phyloP scores from a whole-genome alignment of 2,888 invertebrate species.

The Xanthorhoe spadicearia region DNA sequence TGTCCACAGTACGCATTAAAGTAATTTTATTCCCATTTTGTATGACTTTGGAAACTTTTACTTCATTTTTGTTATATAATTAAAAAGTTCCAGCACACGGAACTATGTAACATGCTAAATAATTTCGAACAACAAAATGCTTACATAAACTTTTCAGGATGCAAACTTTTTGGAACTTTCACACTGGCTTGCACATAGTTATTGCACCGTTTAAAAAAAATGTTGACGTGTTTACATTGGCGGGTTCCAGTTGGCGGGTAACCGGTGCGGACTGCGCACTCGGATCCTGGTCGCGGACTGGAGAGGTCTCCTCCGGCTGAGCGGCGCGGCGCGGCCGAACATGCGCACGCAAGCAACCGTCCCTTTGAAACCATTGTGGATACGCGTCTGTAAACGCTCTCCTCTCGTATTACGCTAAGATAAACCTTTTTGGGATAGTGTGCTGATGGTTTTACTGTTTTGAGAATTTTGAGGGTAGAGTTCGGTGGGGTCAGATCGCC shows the following conservation, averaged over 20 bases:
- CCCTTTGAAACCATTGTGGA: constrained; percentile 71
- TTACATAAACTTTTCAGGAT: constrained; percentile 44
- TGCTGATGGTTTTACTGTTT: constrained; percentile 57
- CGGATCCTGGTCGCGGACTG: constrained; percentile 67
- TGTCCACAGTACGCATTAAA: constrained; percentile 61
- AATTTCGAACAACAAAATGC: constrained; percentile 36
- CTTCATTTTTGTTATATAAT: constrained; percentile 37
- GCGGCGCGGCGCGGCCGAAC: constrained; percentile 65
- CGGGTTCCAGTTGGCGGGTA: constrained; percentile 48
- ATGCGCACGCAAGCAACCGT: constrained; percentile 75
- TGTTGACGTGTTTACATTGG: constrained; percentile 62
- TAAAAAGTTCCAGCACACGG: constrained; percentile 29
- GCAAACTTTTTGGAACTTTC: constrained; percentile 52
- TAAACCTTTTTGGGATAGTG: constrained; percentile 67
- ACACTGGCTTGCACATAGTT: constrained; percentile 53
- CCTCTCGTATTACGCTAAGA: constrained; percentile 68
- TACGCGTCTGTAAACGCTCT: constrained; percentile 68
- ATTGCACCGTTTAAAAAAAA: constrained; percentile 41
- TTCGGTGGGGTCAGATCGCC: neutral
- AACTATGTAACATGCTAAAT: constrained; percentile 16
- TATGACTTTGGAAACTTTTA: constrained; percentile 52
- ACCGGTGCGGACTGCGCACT: constrained; percentile 53
- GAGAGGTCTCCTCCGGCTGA: constrained; percentile 57
- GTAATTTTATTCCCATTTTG: constrained; percentile 60
- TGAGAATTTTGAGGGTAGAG: constrained; percentile 17